These are phyloP conservation scores for Laupala kohalensis DNA, from an alignment of 1,140 invertebrate genomes.

Conservation along the genomic window DNA sequence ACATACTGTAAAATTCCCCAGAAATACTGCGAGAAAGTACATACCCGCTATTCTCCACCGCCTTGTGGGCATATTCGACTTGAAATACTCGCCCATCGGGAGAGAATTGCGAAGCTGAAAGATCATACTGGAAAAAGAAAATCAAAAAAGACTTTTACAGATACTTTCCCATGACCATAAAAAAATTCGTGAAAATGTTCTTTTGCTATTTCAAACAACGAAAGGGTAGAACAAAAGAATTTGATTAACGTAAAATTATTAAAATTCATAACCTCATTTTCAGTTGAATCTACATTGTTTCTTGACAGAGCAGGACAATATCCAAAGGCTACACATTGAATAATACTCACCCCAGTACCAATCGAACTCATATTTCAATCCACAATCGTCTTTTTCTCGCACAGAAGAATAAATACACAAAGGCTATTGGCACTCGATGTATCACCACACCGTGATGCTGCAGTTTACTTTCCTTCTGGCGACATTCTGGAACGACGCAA, in stretches of 20 bases:
- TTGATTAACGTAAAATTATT: conserved; percentile 19
- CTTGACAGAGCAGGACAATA: too few species aligned
- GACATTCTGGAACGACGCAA: not conserved
- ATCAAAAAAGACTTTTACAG: not conserved
- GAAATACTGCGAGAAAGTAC: conserved; percentile 15
- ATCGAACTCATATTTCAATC: conserved; percentile 79
- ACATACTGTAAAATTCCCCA: not conserved
- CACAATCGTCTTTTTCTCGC: too few species aligned
- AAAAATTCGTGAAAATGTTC: conserved; percentile 11
- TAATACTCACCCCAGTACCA: conserved; percentile 79
- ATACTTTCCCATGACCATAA: not conserved
- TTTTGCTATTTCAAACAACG: conserved; percentile 16
- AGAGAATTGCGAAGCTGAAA: conserved; percentile 98
- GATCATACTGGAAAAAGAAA: conserved; percentile 68
- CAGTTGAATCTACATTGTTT: too few species aligned
- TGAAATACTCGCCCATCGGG: conserved; percentile 98
- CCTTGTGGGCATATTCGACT: conserved; percentile 99
- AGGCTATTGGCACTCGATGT: not conserved
- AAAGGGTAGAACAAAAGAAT: conserved; percentile 20
- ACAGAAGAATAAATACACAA: not conserved
- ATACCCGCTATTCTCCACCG: conserved; percentile 95
- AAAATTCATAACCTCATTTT: too few species aligned
- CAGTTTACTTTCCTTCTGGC: not conserved
- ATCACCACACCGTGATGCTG: not conserved
- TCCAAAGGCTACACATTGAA: too few species aligned